Percentiles rank a stretch among this genome's conserved stretches.
phyloP scores from a whole-genome alignment of 2,797 vertebrate species.

The Nyctalus aviator region DNA sequence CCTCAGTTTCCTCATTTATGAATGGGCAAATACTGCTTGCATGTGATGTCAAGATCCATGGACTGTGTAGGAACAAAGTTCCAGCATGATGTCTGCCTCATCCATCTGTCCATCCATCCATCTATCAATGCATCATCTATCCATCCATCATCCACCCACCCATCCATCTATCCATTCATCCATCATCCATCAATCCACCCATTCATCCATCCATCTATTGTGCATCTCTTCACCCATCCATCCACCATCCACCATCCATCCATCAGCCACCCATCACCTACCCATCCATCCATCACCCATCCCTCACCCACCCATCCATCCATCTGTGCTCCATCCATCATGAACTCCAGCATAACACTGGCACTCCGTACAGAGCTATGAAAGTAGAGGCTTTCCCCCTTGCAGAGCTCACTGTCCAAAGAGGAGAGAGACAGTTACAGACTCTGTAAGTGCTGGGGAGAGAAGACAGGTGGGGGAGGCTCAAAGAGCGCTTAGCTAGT shows the following conservation, averaged over 20 bases:
- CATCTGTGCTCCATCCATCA: not conserved
- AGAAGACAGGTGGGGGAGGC: not conserved
- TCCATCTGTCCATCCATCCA: not conserved
- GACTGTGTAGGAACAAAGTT: not conserved
- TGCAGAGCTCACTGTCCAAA: accelerated
- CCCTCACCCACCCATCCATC: not conserved
- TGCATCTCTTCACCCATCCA: no score
- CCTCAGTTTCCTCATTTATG: not conserved
- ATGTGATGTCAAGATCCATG: accelerated
- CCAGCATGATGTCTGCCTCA: not conserved
- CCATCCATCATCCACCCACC: not conserved
- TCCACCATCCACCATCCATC: not conserved
- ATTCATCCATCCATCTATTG: not conserved
- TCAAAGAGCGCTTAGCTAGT: not conserved
- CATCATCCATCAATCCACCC: not conserved
- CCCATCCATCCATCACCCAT: not conserved
- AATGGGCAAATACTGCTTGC: not conserved
- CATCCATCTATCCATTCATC: not conserved
- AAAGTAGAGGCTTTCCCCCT: not conserved
- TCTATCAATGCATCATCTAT: not conserved
- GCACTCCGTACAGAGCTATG: not conserved
- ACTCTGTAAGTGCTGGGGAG: not conserved
- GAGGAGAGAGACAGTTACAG: not conserved
- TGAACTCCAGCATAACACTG: not conserved
- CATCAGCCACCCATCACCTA: not conserved